Percentiles rank a stretch among this genome's conserved stretches.
phyloP scores from a whole-genome alignment of 2,113 vertebrate species.

The Phasianus colchicus region DNA sequence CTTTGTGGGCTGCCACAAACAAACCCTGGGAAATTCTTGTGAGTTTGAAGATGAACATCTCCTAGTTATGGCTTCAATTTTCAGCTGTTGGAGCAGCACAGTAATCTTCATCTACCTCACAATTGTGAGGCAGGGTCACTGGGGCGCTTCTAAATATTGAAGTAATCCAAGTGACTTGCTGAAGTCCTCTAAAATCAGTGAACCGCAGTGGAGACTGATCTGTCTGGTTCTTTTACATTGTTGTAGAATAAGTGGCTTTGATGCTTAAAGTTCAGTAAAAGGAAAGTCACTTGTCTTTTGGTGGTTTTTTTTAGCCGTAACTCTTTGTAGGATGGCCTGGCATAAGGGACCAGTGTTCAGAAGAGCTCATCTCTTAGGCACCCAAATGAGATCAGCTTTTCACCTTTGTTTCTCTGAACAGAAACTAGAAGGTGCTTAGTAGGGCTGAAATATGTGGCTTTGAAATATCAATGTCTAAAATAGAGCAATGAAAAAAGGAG shows the following conservation, averaged over 20 bases:
- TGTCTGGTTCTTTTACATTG: neutral
- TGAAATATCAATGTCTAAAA: neutral
- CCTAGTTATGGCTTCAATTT: neutral
- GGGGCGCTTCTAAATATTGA: neutral
- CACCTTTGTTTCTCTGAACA: neutral
- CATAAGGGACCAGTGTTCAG: neutral
- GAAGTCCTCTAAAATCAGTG: neutral
- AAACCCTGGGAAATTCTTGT: neutral
- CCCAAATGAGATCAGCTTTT: neutral
- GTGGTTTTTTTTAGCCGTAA: no score
- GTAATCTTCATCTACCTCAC: neutral
- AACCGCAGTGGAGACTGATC: neutral
- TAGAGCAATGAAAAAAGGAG: neutral
- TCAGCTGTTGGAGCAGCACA: neutral
- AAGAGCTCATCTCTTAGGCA: neutral
- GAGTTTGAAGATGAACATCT: neutral
- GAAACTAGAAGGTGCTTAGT: neutral
- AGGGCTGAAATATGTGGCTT: neutral
- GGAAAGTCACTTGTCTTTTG: no score
- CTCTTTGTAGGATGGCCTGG: no score
- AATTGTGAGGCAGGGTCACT: neutral
- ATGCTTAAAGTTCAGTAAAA: neutral
- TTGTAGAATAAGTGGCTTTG: neutral
- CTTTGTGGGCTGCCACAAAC: neutral
- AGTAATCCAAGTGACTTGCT: neutral